Evolutionary conservation across 2,888 invertebrate genomes (phyloP).

Genomic region (Rotaria socialis): DNA sequence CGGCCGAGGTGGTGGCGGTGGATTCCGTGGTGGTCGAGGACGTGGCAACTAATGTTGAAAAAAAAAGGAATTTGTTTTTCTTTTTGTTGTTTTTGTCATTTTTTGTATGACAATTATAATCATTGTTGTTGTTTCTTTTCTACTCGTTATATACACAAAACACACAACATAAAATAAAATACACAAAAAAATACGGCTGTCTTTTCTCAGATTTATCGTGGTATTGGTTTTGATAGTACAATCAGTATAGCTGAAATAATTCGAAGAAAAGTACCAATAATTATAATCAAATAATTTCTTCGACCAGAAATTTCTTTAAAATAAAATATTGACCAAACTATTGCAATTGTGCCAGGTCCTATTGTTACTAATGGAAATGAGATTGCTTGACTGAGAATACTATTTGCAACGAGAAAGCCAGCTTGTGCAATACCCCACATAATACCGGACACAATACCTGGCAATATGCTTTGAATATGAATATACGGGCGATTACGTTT

Average conservation of each 20-base stretch:
- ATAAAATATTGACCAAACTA: slow-evolving; percentile 60
- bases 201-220: background rate
- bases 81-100: background rate
- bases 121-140: background rate
- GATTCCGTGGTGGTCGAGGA: background rate
- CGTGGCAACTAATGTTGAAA: slow-evolving; percentile 1
- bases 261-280: slow-evolving; percentile 47
- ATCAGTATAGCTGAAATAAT: background rate
- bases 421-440: slow-evolving; percentile 62
- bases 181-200: background rate
- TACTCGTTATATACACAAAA: slow-evolving; percentile 8
- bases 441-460: slow-evolving; percentile 56
- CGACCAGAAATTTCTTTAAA: slow-evolving; percentile 60
- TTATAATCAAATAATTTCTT: slow-evolving; percentile 51
- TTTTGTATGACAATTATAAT: slow-evolving; percentile 21
- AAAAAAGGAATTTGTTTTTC: background rate
- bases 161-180: slow-evolving; percentile 9
- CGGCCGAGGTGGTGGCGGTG: slow-evolving; percentile 38
- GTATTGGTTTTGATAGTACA: background rate
- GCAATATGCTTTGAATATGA: slow-evolving; percentile 57
- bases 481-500: slow-evolving; percentile 58
- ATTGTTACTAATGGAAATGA: slow-evolving; percentile 62
- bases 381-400: slow-evolving; percentile 59
- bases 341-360: slow-evolving; percentile 60
- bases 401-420: slow-evolving; percentile 62